Evolutionary conservation across 2,113 vertebrate genomes (phyloP).

Genomic region (Paradoxurus hermaphroditus): DNA sequence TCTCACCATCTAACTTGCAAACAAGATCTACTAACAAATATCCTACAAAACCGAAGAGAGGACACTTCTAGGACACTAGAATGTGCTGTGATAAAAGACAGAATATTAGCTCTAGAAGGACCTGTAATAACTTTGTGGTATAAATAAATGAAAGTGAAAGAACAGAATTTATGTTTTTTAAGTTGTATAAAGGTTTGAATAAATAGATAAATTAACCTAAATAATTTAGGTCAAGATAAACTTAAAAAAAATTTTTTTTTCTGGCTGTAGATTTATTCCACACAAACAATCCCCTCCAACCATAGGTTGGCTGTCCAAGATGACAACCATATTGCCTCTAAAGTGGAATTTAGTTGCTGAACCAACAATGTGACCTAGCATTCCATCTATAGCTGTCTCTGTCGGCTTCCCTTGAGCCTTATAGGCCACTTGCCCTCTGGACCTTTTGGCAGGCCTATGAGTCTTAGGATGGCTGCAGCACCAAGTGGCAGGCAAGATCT

Average conservation of each 20-base stretch:
- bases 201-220: conserved; percentile 7
- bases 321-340: background rate
- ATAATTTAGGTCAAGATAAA: background rate
- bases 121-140: background rate
- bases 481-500: conserved; percentile 90
- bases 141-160: conserved; percentile 1
- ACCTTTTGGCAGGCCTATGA: conserved; percentile 91
- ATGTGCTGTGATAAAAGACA: background rate
- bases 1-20: background rate
- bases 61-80: background rate
- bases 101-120: background rate
- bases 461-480: conserved; percentile 90
- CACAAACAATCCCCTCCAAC: background rate
- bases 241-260: background rate
- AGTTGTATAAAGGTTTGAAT: background rate
- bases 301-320: background rate
- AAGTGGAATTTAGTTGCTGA: conserved; percentile 94
- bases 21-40: background rate
- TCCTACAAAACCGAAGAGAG: background rate
- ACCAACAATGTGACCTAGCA: conserved; percentile 90
- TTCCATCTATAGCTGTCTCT: conserved; percentile 91
- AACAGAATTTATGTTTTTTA: background rate
- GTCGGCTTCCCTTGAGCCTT: conserved; percentile 90
- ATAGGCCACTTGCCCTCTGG: conserved; percentile 91
- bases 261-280: background rate